Evolutionary conservation across 1,140 invertebrate genomes (phyloP).

Genomic region (Zaprionus vittiger): DNA sequence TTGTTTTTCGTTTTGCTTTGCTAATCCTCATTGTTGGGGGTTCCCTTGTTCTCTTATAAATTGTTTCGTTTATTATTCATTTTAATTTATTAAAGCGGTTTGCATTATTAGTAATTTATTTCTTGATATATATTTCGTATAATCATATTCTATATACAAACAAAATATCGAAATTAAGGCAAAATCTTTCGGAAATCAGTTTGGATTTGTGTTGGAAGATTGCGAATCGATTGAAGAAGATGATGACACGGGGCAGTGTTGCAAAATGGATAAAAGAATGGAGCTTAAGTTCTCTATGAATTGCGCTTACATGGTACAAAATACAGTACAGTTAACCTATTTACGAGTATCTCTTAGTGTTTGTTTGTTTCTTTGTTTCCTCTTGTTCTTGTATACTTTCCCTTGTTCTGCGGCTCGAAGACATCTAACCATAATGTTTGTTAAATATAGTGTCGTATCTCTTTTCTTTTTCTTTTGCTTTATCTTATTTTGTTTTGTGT

Average conservation of each 20-base stretch:
- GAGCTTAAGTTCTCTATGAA: conserved; percentile 20
- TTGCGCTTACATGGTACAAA: conserved; percentile 51
- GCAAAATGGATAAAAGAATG: conserved; percentile 12
- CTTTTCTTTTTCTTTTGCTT: conserved; percentile 15
- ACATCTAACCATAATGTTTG: conserved; percentile 39
- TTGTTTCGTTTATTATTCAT: conserved; percentile 40
- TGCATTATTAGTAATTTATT: conserved; percentile 58
- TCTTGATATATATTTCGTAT: conserved; percentile 52
- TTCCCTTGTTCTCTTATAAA: background rate
- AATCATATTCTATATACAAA: conserved; percentile 59
- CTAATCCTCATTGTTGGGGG: conserved; percentile 29
- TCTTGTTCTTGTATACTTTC: conserved; percentile 54
- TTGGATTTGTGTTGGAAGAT: conserved; percentile 1
- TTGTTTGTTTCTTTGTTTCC: conserved; percentile 9
- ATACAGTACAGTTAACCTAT: conserved; percentile 65
- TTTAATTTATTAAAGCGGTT: conserved; percentile 73
- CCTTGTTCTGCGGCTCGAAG: conserved; percentile 51
- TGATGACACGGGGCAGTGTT: conserved; percentile 32
- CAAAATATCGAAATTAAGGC: conserved; percentile 21
- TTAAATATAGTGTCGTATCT: conserved; percentile 43
- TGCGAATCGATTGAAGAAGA: background rate
- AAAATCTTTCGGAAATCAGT: conserved; percentile 10
- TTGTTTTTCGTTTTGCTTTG: conserved; percentile 36
- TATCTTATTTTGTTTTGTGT: conserved; percentile 28
- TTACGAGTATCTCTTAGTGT: conserved; percentile 46